phyloP scores from a whole-genome alignment of 2,888 invertebrate species.

The Apamea anceps region DNA sequence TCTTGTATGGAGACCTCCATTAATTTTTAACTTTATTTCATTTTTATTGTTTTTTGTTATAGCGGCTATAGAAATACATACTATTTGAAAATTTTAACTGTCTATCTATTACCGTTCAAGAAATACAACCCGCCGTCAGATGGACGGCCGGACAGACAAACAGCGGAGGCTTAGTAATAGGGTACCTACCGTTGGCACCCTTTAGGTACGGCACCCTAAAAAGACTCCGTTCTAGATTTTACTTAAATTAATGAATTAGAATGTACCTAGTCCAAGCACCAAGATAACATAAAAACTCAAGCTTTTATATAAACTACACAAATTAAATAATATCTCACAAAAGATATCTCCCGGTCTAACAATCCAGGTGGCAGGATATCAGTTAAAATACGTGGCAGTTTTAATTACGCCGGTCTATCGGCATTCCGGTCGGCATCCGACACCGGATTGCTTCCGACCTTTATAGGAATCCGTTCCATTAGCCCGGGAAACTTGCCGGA shows the following conservation, averaged over 20 bases:
- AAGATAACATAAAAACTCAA: background rate
- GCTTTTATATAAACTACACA: background rate
- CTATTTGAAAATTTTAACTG: background rate
- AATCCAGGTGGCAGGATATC: slow-evolving; percentile 78
- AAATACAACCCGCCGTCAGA: background rate
- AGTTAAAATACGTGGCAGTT: slow-evolving; percentile 84
- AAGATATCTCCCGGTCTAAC: slow-evolving; percentile 69
- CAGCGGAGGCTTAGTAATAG: background rate
- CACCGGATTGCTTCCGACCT: slow-evolving; percentile 75
- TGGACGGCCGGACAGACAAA: background rate
- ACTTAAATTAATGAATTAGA: background rate
- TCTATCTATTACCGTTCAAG: background rate
- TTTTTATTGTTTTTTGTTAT: background rate
- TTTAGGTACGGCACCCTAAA: background rate
- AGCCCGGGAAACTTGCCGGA: slow-evolving; percentile 79
- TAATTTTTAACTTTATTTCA: background rate
- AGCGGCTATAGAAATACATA: background rate
- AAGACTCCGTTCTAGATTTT: background rate
- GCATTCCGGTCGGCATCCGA: slow-evolving; percentile 78
- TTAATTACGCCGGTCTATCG: slow-evolving; percentile 85
- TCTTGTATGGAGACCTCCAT: no score
- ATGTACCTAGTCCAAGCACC: background rate
- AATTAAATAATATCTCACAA: slow-evolving; percentile 17
- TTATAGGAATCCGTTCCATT: slow-evolving; percentile 84
- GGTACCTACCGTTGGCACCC: background rate